Evolutionary conservation across 1,140 invertebrate genomes (phyloP).

Genomic region (Pachypsylla venusta): DNA sequence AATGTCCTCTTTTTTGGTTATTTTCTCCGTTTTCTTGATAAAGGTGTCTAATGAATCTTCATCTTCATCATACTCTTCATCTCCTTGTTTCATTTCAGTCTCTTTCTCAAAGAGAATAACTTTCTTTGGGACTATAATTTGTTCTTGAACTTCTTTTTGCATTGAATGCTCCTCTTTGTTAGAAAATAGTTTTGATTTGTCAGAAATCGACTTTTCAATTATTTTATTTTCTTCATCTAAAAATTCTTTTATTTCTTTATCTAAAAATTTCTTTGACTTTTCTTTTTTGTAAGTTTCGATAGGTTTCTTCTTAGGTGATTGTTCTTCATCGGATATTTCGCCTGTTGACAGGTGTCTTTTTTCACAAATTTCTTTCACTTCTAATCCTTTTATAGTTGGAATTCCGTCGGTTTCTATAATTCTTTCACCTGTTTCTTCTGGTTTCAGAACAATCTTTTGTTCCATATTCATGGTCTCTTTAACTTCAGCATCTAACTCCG

Average conservation of each 20-base stretch:
- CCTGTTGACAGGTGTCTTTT: background rate
- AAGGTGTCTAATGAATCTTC: slow-evolving; percentile 10
- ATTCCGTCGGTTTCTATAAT: slow-evolving; percentile 7
- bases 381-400: slow-evolving; percentile 10
- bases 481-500: slow-evolving; percentile 11
- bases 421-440: slow-evolving; percentile 14
- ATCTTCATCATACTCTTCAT: background rate
- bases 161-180: background rate
- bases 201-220: background rate
- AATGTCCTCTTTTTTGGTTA: slow-evolving; percentile 23
- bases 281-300: background rate
- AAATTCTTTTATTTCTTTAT: slow-evolving; percentile 18
- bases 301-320: slow-evolving; percentile 6
- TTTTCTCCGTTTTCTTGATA: slow-evolving; percentile 13
- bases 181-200: background rate
- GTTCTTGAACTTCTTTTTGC: slow-evolving; percentile 8
- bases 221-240: slow-evolving; percentile 17
- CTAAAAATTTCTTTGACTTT: slow-evolving; percentile 10
- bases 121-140: slow-evolving; percentile 16
- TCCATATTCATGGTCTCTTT: slow-evolving; percentile 9
- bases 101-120: background rate
- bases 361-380: slow-evolving; percentile 12
- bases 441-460: slow-evolving; percentile 10
- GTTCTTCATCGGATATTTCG: slow-evolving; percentile 13
- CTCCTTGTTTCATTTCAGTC: background rate